A percentile compares a stretch with the other conserved stretches of the same genome.
Conservation (phyloP, 2,797 vertebrate species). For the Megaceryle alcyon region DNA sequence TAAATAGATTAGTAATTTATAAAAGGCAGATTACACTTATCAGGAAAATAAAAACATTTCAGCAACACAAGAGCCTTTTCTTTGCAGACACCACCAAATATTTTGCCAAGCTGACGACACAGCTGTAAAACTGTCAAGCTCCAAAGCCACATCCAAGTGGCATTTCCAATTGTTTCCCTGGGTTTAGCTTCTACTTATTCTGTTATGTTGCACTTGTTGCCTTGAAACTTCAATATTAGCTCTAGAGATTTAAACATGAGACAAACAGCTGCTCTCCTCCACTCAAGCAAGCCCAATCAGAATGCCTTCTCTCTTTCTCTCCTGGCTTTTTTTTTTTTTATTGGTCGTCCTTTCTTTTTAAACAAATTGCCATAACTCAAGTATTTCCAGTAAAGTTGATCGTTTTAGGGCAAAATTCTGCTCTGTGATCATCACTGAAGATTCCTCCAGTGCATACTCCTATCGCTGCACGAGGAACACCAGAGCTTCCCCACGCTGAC, state of each 20-base stretch:
- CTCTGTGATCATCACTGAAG: neutral
- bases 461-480: neutral
- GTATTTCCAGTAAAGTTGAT: conserved; percentile 14
- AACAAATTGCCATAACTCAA: conserved; percentile 4
- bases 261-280: conserved; percentile 57
- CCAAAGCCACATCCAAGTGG: neutral
- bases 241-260: conserved; percentile 47
- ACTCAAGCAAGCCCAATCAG: neutral
- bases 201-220: conserved; percentile 47
- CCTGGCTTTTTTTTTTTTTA: neutral
- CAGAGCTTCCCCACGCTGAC: neutral
- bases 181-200: conserved; percentile 33
- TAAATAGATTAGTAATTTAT: conserved; percentile 61
- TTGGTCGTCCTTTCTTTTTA: neutral
- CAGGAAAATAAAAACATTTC: conserved; percentile 11
- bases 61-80: neutral
- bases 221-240: conserved; percentile 62
- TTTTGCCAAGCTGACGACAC: conserved; percentile 6
- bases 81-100: neutral
- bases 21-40: conserved; percentile 47
- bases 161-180: conserved; percentile 31
- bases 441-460: neutral
- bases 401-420: neutral
- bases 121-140: conserved; percentile 27
- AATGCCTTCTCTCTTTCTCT: neutral